Percentiles rank a stretch among this genome's conserved stretches.
Conservation (phyloP, 2,888 invertebrate species). For the Tetragonula carbonaria region DNA sequence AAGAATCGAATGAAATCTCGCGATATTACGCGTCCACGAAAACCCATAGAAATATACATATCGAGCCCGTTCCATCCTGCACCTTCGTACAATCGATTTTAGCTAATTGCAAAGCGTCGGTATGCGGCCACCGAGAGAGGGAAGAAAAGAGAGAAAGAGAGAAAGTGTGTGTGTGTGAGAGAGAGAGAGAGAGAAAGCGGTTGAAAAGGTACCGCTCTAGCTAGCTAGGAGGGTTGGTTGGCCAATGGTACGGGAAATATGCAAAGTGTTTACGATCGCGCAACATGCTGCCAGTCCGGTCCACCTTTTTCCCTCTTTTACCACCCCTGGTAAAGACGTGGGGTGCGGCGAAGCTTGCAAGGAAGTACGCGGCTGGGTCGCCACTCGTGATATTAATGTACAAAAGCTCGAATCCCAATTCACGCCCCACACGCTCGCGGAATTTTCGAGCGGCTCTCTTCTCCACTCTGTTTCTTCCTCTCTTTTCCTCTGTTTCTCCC, state of each 20-base stretch:
- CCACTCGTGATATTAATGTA: conserved; percentile 69
- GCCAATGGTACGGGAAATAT: conserved; percentile 77
- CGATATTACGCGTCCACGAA: conserved; percentile 49
- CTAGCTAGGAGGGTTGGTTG: conserved; percentile 54
- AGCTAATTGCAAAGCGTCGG: conserved; percentile 80
- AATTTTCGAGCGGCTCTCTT: conserved; percentile 56
- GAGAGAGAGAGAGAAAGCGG: conserved; percentile 29
- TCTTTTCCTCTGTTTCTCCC: conserved; percentile 7
- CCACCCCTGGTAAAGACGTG: conserved; percentile 26
- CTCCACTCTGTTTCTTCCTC: background rate
- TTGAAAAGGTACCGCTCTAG: conserved; percentile 66
- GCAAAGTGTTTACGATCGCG: conserved; percentile 82
- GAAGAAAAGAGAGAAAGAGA: conserved; percentile 22
- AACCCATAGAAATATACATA: conserved; percentile 37
- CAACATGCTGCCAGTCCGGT: conserved; percentile 79
- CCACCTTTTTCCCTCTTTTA: conserved; percentile 57
- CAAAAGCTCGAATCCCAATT: conserved; percentile 66
- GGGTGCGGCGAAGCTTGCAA: conserved; percentile 54
- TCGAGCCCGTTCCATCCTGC: conserved; percentile 72
- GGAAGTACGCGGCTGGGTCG: conserved; percentile 57
- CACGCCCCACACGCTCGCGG: conserved; percentile 56
- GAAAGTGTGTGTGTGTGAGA: background rate
- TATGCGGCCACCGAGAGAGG: conserved; percentile 61
- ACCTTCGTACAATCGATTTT: conserved; percentile 80
- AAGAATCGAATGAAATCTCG: conserved; percentile 52